Base-by-base conservation (phyloP, 2,888 invertebrate species). In the Chesias legatella region DNA sequence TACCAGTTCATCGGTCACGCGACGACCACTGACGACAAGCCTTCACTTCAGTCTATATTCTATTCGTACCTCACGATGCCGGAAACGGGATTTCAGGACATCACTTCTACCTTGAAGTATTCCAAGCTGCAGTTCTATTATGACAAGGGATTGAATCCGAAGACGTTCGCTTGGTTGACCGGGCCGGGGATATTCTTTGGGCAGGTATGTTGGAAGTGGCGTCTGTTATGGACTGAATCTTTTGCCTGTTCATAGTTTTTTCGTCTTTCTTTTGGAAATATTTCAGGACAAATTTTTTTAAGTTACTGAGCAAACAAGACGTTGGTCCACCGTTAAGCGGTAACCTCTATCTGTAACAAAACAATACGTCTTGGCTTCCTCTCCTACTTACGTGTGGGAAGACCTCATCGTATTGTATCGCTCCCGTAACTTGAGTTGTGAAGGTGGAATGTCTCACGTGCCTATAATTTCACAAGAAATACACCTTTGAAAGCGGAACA, bases 1-100 rank as follows among this genome's bases (percentile, higher is more conserved):
- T 98, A 97, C 79, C 95, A 96, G 75, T 98, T 97, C 67, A 91
- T 94, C 48, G 97, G 97, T 1, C 90, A 92, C 34, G 90, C 93
- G 0, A 91, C 91, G 45, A 78, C 90, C 0, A 76, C 75, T 0
- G 94, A 96, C 7, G 96, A 96, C 36, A 94, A 94, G 48, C 94
- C 95, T 0, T 89, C 95, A 0, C 89, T 96, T 6, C 92, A 93
- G 57, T 92, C 93, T 27, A 90, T 97, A 30, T 97, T 97, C 72
- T 93, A 92, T 59, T 88, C 91, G 58, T 95, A 95, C 73, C 76
- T 94, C 13, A 93, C 93, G 21, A 89, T 91, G 26, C 91, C 94
- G 38, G 95, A 95, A 88, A 84, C 86, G 10, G 89, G 90, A 3
- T 95, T 92, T 60, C 92, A 93, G 55, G 93, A 94, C 67, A 90